These are phyloP conservation scores for Ophiothrix spiculata DNA, from an alignment of 35 echinoderm and acorn worm species.

Conservation along the genomic window DNA sequence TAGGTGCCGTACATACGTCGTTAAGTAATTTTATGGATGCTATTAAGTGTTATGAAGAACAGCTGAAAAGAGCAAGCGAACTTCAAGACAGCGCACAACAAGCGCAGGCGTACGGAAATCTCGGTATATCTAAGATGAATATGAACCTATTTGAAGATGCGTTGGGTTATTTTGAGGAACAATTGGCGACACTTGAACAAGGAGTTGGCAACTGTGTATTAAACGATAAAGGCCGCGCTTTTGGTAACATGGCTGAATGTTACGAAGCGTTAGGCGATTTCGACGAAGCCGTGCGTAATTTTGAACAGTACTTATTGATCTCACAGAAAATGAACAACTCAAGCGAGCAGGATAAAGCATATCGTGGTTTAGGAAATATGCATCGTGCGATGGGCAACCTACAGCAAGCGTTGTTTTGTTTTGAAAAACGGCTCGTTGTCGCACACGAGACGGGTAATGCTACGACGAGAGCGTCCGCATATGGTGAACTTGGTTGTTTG, in stretches of 20 bases:
- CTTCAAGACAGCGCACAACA: conserved; percentile 75
- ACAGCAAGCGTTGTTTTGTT: conserved; percentile 94
- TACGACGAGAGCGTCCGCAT: conserved; percentile 77
- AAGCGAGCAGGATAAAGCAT: conserved; percentile 81
- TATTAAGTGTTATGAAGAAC: conserved; percentile 95
- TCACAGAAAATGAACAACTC: conserved; percentile 81
- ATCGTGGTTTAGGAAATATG: conserved; percentile 87
- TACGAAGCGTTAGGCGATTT: conserved; percentile 91
- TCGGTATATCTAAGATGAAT: conserved; percentile 98
- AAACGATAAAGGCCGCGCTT: conserved; percentile 81
- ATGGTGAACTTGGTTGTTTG: conserved; percentile 92
- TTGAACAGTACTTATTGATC: conserved; percentile 81
- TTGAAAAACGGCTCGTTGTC: conserved; percentile 87
- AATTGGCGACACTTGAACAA: conserved; percentile 77
- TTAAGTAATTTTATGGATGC: conserved; percentile 83
- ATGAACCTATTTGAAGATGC: conserved; percentile 99
- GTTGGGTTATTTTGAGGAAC: conserved; percentile 92
- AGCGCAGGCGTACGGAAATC: conserved; percentile 94
- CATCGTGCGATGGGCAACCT: conserved; percentile 85
- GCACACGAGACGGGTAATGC: conserved; percentile 85
- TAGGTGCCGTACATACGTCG: conserved; percentile 88
- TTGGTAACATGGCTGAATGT: conserved; percentile 87
- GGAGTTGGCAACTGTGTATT: conserved; percentile 65
- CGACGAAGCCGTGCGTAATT: conserved; percentile 90
- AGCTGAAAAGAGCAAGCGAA: conserved; percentile 76